Evolutionary conservation across 2,888 invertebrate genomes (phyloP), one percentile per base, ranked within the genome.

Genomic region (Automeris io): DNA sequence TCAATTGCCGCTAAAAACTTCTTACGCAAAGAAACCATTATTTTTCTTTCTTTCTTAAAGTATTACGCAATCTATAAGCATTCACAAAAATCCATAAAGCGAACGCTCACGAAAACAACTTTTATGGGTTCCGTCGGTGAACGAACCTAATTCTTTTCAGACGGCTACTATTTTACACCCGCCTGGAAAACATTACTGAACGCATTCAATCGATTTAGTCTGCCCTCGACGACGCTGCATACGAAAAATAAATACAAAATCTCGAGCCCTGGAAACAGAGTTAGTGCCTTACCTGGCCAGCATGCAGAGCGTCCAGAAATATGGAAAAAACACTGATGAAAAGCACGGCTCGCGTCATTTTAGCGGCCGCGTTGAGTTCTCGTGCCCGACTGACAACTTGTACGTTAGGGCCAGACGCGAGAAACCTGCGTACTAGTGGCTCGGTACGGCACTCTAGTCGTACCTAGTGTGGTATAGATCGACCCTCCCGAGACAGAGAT

Each of bases 341-440:
- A 76, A 88, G 82, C 79, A 88, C 86, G 81, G 86, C 87, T 74
- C 87, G 89, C 89, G 88, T 80, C 89, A 90, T 90, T 74, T 75
- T 88, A 71, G 86, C 85, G 81, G 76, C 75, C 83, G 82, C 83
- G 77, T 52, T 67, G 70, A 74, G 72, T 66, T 66, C 57, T 62
- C 62, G 49, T 47, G 56, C 61, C 62, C 64, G 70, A 70, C 68
- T 70, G 69, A 61, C 61, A 51, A 61, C 47, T 54, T 57, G 61
- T 69, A 78, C 83, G 82, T 82, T 70, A 60, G 61, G 55, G 54
- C 68, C 59, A 58, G 62, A 72, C 79, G 78, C 78, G 70, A 71
- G 69, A 74, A 80, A 77, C 78, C 83, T 83, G 82, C 83, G 83
- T 82, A 85, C 85, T 83, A 76, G 71, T 63, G 53, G 46, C 51